Conservation (phyloP, 2,797 vertebrate genomes). For the Sparus aurata region DNA sequence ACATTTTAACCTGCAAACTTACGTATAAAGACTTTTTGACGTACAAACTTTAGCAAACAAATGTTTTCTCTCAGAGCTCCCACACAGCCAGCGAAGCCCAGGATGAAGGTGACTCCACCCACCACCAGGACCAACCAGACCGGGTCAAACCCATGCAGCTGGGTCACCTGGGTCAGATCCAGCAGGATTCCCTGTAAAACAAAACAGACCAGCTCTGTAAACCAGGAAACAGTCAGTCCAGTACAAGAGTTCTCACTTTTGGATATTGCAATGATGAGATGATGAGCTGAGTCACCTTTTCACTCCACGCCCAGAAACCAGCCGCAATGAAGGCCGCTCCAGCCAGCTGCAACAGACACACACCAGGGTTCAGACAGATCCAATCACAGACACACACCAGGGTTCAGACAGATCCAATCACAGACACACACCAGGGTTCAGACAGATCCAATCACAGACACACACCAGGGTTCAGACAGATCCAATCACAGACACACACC, state of each 20-base stretch:
- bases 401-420: too few species aligned
- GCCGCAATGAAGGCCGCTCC: conserved; percentile 93
- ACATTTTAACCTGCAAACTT: conserved; percentile 86
- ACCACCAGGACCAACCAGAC: conserved; percentile 94
- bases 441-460: too few species aligned
- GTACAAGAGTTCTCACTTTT: not conserved
- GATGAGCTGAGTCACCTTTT: conserved; percentile 87
- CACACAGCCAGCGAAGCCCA: conserved; percentile 97
- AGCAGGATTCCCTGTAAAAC: conserved; percentile 89
- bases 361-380: not conserved
- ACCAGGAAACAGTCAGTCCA: not conserved
- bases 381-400: too few species aligned
- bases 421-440: too few species aligned
- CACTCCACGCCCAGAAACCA: conserved; percentile 98
- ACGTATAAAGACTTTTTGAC: conserved; percentile 88
- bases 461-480: too few species aligned
- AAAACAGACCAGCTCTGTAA: not conserved
- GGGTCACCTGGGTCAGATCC: conserved; percentile 93
- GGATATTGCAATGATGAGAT: not conserved
- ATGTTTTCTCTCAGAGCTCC: conserved; percentile 97
- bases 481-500: too few species aligned
- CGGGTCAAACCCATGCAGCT: conserved; percentile 93
- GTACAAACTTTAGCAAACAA: conserved; percentile 96
- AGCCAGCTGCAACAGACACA: conserved; percentile 85
- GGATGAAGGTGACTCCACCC: conserved; percentile 92